These are phyloP conservation scores for Microcebus murinus DNA, from an alignment of 2,113 vertebrate genomes.

Conservation along the genomic window DNA sequence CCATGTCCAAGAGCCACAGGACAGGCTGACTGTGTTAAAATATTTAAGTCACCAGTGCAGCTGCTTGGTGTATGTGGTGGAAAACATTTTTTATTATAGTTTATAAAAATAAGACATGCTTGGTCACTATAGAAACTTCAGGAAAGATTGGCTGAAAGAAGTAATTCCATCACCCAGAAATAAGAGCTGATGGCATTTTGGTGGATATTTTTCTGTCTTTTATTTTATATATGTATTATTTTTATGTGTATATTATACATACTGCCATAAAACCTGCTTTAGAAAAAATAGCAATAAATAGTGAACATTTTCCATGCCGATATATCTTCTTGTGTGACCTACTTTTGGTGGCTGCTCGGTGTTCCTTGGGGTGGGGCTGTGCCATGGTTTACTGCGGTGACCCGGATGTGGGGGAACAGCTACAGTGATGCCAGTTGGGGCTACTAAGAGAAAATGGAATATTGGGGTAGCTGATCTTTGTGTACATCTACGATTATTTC, in stretches of 20 bases:
- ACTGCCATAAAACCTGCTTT: not conserved
- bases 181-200: not conserved
- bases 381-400: rapidly evolving
- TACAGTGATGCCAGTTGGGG: not conserved
- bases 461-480: not conserved
- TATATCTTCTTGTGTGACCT: not conserved
- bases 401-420: not conserved
- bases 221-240: not conserved
- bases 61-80: not conserved
- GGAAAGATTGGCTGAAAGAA: not conserved
- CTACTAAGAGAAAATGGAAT: not conserved
- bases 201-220: not conserved
- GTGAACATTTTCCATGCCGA: not conserved
- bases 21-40: not conserved
- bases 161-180: not conserved
- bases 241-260: not conserved
- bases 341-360: not conserved
- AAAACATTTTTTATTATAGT: not conserved
- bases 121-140: not conserved
- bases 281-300: not conserved
- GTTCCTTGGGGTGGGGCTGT: not conserved
- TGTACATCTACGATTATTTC: not conserved
- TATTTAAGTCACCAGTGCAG: not conserved
- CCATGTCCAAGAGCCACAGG: not conserved
- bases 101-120: not conserved